These are phyloP conservation scores for Rhea americana DNA, from an alignment of 2,113 vertebrate species.

Conservation along the genomic window DNA sequence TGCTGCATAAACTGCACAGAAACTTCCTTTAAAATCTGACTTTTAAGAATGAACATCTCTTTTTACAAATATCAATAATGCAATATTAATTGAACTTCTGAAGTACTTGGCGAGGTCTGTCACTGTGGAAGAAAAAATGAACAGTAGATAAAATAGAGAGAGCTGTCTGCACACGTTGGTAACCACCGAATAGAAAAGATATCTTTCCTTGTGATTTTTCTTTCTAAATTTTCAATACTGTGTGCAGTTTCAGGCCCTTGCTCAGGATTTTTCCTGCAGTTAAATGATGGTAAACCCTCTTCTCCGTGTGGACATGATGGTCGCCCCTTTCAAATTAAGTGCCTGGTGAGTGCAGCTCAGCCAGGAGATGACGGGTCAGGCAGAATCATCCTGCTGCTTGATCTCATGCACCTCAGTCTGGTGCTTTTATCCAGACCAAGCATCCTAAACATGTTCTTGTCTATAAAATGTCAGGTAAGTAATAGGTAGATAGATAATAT, in stretches of 20 bases:
- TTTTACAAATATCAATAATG: not conserved
- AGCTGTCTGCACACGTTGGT: not conserved
- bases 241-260: not conserved
- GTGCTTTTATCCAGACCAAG: too few species aligned
- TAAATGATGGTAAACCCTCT: too few species aligned
- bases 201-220: not conserved
- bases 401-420: too few species aligned
- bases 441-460: too few species aligned
- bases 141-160: not conserved
- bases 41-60: not conserved
- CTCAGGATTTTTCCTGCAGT: not conserved
- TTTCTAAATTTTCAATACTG: not conserved
- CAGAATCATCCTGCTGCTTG: too few species aligned
- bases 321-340: too few species aligned
- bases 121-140: not conserved
- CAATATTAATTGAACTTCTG: not conserved
- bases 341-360: too few species aligned
- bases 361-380: too few species aligned
- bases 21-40: not conserved
- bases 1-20: not conserved
- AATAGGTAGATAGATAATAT: too few species aligned
- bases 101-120: not conserved
- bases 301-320: too few species aligned
- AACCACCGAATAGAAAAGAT: rapidly evolving
- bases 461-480: too few species aligned